Evolutionary conservation across 2,888 invertebrate species (phyloP).

Genomic region (Calameuta filiformis): DNA sequence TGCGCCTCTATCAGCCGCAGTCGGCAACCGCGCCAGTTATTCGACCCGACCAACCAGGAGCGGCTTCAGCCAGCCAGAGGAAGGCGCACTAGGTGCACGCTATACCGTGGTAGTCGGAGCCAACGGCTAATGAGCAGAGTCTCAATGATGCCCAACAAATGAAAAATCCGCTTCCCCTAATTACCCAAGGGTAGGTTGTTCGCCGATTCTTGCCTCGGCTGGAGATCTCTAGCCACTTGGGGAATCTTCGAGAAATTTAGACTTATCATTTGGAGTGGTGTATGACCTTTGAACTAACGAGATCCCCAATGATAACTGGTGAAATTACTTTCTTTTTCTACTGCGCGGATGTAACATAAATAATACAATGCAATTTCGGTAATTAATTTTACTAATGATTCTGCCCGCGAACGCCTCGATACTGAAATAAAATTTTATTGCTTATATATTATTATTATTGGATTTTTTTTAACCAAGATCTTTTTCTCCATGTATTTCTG

Average conservation of each 20-base stretch:
- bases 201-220: not conserved
- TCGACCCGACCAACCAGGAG: slow-evolving; percentile 49
- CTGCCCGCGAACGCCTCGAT: fast-evolving
- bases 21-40: slow-evolving; percentile 43
- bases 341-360: not conserved
- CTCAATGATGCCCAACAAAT: slow-evolving; percentile 44
- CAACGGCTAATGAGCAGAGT: slow-evolving; percentile 46
- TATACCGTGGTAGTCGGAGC: slow-evolving; percentile 17
- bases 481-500: not conserved
- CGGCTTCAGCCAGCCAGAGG: slow-evolving; percentile 32
- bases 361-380: not conserved
- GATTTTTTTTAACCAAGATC: not conserved
- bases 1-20: slow-evolving; percentile 47
- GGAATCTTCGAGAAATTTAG: not conserved
- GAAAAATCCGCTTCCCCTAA: slow-evolving; percentile 51
- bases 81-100: slow-evolving; percentile 12
- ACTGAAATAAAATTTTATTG: not conserved
- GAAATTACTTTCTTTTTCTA: not conserved
- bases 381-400: too few relatives aligned
- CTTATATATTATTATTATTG: not conserved
- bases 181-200: slow-evolving; percentile 35
- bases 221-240: not conserved
- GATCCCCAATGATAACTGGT: not conserved
- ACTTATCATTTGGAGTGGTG: not conserved
- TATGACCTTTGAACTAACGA: not conserved